These are phyloP conservation scores for Neotragus moschatus DNA, from an alignment of 2,113 vertebrate species.

Conservation along the genomic window DNA sequence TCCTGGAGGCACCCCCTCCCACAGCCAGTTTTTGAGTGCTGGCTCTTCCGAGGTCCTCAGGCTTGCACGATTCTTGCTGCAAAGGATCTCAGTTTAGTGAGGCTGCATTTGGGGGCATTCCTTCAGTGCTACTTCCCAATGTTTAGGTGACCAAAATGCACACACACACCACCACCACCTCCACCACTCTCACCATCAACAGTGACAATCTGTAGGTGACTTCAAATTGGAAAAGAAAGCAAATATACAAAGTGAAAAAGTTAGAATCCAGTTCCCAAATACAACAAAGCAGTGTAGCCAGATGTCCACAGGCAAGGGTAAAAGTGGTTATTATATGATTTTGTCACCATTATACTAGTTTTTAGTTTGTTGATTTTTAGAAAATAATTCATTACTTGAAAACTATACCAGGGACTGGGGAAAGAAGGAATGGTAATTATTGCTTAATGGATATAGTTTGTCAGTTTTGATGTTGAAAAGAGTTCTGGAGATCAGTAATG, in stretches of 20 bases:
- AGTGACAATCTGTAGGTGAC: background rate
- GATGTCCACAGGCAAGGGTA: background rate
- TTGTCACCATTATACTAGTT: background rate
- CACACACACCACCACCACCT: background rate
- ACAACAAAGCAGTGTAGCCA: background rate
- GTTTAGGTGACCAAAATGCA: background rate
- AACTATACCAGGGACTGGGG: background rate
- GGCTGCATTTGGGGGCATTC: background rate
- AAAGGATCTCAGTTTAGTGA: background rate
- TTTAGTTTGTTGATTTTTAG: background rate
- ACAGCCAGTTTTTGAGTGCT: background rate
- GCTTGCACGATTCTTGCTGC: background rate
- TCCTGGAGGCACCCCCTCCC: background rate
- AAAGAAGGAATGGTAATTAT: background rate
- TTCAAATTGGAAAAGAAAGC: background rate
- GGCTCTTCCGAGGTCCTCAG: background rate
- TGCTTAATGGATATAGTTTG: background rate
- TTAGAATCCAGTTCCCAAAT: background rate
- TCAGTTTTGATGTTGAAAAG: background rate
- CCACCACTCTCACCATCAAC: background rate
- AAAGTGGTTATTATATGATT: background rate
- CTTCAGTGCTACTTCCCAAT: background rate
- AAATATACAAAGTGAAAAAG: background rate
- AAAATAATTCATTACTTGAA: constrained; percentile 8
- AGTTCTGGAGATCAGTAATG: background rate